Evolutionary conservation across 2,888 invertebrate genomes (phyloP).

Genomic region (Hecatera dysodea): DNA sequence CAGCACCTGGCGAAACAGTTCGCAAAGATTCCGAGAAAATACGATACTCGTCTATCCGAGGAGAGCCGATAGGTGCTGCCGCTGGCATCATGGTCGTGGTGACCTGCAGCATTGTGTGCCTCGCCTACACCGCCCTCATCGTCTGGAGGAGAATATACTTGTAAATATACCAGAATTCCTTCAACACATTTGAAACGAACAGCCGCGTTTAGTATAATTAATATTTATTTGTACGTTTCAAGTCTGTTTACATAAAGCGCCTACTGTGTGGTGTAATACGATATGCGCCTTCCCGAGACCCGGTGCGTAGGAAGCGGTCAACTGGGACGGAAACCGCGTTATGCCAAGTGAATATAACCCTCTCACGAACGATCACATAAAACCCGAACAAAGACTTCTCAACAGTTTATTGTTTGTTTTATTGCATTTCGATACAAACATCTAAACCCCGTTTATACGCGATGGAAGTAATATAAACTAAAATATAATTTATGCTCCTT

Average conservation of each 20-base stretch:
- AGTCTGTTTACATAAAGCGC: conserved; percentile 62
- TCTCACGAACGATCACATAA: conserved; percentile 64
- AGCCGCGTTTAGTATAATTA: conserved; percentile 30
- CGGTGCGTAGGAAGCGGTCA: conserved; percentile 85
- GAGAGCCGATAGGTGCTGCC: conserved; percentile 81
- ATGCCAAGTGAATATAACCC: conserved; percentile 61
- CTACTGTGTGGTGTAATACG: conserved; percentile 79
- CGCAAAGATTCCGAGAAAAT: conserved; percentile 77
- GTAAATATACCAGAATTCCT: conserved; percentile 73
- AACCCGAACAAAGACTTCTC: conserved; percentile 63
- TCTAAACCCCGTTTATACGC: conserved; percentile 19
- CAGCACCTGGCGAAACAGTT: conserved; percentile 74
- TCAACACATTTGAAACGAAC: conserved; percentile 22
- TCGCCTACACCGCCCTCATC: conserved; percentile 84
- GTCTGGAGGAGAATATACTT: conserved; percentile 87
- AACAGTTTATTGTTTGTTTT: conserved; percentile 64
- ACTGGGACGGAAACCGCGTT: conserved; percentile 78
- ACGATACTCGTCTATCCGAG: conserved; percentile 68
- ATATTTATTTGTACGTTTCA: conserved; percentile 48
- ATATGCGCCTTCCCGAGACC: conserved; percentile 71
- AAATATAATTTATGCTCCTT: conserved; percentile 66
- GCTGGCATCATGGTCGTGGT: conserved; percentile 86
- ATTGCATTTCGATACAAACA: conserved; percentile 61
- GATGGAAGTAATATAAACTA: conserved; percentile 31
- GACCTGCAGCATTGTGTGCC: conserved; percentile 83